These are phyloP conservation scores for Epizoanthus rinbou DNA, from an alignment of 92 coral and sea anemone genomes.

Conservation along the genomic window DNA sequence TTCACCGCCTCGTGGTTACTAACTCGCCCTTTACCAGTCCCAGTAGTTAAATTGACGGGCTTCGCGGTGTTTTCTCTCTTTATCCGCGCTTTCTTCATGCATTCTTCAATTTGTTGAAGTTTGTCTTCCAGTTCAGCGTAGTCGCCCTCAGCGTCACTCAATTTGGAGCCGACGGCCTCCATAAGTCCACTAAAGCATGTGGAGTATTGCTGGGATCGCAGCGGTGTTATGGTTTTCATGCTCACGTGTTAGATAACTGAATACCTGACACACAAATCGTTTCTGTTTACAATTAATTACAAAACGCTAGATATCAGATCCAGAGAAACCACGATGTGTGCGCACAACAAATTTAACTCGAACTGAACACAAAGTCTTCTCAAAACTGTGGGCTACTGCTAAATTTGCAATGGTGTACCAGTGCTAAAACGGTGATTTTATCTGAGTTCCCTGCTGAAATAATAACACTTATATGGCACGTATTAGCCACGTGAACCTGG, in stretches of 20 bases:
- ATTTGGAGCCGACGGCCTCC: constrained; percentile 34
- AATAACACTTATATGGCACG: constrained; percentile 25
- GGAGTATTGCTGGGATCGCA: constrained; percentile 22
- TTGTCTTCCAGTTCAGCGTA: constrained; percentile 28
- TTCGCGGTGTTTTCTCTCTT: constrained; percentile 2
- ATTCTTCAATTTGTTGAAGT: constrained; percentile 39
- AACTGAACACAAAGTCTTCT: no score
- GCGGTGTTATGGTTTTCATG: constrained; percentile 31
- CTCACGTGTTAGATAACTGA: constrained; percentile 27
- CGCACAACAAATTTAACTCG: neutral
- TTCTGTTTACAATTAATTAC: neutral
- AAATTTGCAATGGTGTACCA: constrained; percentile 2
- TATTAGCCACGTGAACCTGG: constrained; percentile 13
- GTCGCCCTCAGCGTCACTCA: constrained; percentile 40
- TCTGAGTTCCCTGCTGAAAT: constrained; percentile 14
- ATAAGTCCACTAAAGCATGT: constrained; percentile 32
- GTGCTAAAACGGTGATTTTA: constrained; percentile 24
- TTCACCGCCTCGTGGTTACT: constrained; percentile 51
- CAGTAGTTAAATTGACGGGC: neutral
- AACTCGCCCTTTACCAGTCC: neutral
- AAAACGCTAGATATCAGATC: neutral
- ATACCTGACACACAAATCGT: constrained; percentile 8
- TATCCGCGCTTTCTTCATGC: constrained; percentile 17
- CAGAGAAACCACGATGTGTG: neutral
- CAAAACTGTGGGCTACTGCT: no score